Conservation (phyloP, 2,888 invertebrate species). For the Prosapia bicincta region DNA sequence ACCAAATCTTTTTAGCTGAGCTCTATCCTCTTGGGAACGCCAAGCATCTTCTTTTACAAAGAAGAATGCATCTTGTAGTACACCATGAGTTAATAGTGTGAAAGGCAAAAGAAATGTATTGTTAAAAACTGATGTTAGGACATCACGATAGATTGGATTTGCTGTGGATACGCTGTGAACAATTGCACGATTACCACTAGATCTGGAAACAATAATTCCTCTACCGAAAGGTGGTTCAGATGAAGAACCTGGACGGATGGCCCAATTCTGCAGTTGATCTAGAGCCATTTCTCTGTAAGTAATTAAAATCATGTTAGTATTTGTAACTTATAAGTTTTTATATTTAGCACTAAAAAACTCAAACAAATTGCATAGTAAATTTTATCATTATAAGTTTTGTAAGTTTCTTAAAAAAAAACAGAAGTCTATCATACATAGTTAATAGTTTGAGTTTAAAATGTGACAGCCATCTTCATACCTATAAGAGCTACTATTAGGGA, state of each 20-base stretch:
- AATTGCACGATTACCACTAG: constrained; percentile 72
- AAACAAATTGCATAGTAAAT: too few species aligned
- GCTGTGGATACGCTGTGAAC: constrained; percentile 81
- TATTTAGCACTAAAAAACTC: too few species aligned
- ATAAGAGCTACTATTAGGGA: too few species aligned
- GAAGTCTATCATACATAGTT: too few species aligned
- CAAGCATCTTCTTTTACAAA: constrained; percentile 90
- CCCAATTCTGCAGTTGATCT: constrained; percentile 18
- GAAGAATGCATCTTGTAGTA: constrained; percentile 82
- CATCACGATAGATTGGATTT: constrained; percentile 86
- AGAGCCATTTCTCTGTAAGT: constrained; percentile 9
- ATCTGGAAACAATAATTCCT: constrained; percentile 75
- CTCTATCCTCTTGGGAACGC: constrained; percentile 85
- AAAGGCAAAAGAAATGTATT: constrained; percentile 83
- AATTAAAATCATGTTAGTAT: too few species aligned
- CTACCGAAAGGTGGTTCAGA: constrained; percentile 85
- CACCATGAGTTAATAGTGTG: constrained; percentile 82
- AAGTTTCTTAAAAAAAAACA: too few species aligned
- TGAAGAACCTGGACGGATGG: constrained; percentile 65
- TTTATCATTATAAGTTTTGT: too few species aligned
- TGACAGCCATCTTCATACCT: too few species aligned
- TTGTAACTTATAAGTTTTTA: too few species aligned
- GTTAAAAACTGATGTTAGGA: constrained; percentile 90
- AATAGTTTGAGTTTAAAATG: too few species aligned
- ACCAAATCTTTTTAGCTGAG: constrained; percentile 83